phyloP scores from a whole-genome alignment of 2,888 invertebrate species.

The Caenorhabditis panamensis region DNA sequence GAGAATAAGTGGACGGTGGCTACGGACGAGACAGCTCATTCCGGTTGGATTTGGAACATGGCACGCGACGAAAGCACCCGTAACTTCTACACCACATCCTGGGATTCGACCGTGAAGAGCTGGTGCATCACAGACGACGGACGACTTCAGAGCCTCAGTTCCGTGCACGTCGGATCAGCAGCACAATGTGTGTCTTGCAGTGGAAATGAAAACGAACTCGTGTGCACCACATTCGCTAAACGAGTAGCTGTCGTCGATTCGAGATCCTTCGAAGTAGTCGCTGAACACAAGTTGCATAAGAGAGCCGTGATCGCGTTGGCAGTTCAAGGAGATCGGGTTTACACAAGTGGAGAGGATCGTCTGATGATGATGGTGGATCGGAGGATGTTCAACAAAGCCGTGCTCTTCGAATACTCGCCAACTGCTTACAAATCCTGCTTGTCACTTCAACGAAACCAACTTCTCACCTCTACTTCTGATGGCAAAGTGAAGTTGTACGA shows the following conservation, averaged over 20 bases:
- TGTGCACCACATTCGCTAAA: constrained; percentile 56
- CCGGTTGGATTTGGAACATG: constrained; percentile 64
- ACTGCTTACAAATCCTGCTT: constrained; percentile 44
- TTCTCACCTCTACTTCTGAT: constrained; percentile 46
- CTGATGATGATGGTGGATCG: constrained; percentile 62
- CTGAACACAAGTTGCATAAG: constrained; percentile 48
- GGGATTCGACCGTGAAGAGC: constrained; percentile 58
- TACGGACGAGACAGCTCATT: constrained; percentile 35
- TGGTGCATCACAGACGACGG: constrained; percentile 44
- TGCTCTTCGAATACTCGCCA: constrained; percentile 45
- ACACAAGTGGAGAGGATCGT: constrained; percentile 62
- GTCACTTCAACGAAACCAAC: constrained; percentile 39
- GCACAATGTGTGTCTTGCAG: constrained; percentile 45
- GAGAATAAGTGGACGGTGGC: constrained; percentile 50
- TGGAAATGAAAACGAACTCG: constrained; percentile 32
- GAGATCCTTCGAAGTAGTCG: constrained; percentile 37
- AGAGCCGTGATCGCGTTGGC: constrained; percentile 51
- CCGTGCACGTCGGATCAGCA: constrained; percentile 54
- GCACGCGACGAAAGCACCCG: constrained; percentile 4
- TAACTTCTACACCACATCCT: constrained; percentile 48
- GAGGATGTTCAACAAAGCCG: constrained; percentile 33
- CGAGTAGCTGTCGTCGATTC: constrained; percentile 42
- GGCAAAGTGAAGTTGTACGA: constrained; percentile 52
- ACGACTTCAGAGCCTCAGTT: constrained; percentile 15
- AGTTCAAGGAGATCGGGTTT: constrained; percentile 57